Conservation (phyloP, 2,113 vertebrate species). For the Bostrychus sinensis region DNA sequence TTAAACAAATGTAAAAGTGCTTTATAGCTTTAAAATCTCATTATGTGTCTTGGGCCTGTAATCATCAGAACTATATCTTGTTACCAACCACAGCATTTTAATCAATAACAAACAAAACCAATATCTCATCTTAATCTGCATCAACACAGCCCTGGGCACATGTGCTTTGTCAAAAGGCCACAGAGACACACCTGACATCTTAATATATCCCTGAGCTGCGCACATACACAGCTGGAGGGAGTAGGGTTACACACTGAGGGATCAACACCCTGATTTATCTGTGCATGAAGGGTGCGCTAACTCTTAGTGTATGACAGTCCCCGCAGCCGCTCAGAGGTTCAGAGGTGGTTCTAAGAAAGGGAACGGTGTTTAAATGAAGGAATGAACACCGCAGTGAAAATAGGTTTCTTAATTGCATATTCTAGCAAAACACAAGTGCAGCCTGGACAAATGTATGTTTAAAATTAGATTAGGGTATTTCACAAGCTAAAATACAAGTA, state of each 20-base stretch:
- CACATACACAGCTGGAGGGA: slow-evolving; percentile 35
- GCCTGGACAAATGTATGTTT: neutral
- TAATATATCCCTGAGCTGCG: slow-evolving; percentile 33
- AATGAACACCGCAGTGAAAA: neutral
- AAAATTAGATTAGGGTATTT: neutral
- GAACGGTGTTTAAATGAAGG: neutral
- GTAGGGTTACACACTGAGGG: slow-evolving; percentile 34
- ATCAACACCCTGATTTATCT: slow-evolving; percentile 20
- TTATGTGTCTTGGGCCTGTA: neutral
- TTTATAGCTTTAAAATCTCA: too few species aligned
- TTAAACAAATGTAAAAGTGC: too few species aligned
- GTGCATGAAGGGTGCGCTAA: slow-evolving; percentile 6
- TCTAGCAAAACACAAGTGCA: neutral
- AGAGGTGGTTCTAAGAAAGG: neutral
- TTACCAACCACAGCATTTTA: neutral
- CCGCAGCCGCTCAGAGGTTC: neutral
- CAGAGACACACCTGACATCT: slow-evolving; percentile 38
- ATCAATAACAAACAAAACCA: slow-evolving; percentile 12
- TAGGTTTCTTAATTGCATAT: neutral
- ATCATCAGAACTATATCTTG: neutral
- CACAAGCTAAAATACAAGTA: too few species aligned
- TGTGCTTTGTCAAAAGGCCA: slow-evolving; percentile 27
- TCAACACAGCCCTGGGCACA: slow-evolving; percentile 38
- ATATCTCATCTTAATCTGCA: slow-evolving; percentile 38
- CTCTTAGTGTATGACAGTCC: slow-evolving; percentile 17